phyloP scores from a whole-genome alignment of 2,888 invertebrate genomes.

The Leptopilina drosophilae region DNA sequence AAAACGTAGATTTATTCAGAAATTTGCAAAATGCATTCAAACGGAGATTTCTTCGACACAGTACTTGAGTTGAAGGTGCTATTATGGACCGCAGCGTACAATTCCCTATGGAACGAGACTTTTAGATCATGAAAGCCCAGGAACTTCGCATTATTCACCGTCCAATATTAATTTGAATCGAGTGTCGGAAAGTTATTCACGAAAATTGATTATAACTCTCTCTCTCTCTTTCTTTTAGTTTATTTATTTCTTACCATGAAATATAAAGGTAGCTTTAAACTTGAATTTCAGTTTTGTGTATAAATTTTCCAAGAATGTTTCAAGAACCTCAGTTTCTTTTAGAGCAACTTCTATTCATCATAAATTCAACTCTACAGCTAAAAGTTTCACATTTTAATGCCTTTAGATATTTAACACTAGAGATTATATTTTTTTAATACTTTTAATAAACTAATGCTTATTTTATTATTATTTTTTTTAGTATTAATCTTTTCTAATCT shows the following conservation, averaged over 20 bases:
- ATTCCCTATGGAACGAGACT: slow-evolving; percentile 14
- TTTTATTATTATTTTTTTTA: no score
- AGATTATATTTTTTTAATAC: no score
- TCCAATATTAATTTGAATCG: slow-evolving; percentile 32
- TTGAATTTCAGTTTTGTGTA: neutral
- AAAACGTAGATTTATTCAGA: slow-evolving; percentile 1
- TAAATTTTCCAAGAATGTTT: neutral
- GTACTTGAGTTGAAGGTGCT: slow-evolving; percentile 6
- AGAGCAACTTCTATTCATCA: no score
- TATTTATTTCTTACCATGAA: slow-evolving; percentile 9
- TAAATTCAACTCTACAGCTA: no score
- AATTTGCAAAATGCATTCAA: slow-evolving; percentile 21
- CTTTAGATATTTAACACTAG: no score
- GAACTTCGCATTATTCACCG: slow-evolving; percentile 28
- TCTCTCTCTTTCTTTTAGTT: neutral
- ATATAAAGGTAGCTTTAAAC: neutral
- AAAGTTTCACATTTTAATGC: no score
- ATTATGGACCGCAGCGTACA: slow-evolving; percentile 14
- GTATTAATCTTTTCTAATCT: no score
- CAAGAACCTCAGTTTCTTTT: no score
- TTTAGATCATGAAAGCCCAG: slow-evolving; percentile 17
- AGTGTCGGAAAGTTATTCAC: slow-evolving; percentile 14
- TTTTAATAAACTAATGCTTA: no score
- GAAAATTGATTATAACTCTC: slow-evolving; percentile 15
- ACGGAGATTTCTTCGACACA: slow-evolving; percentile 6